Evolutionary conservation across 1,140 invertebrate genomes (phyloP), one percentile per base, ranked within the genome.

Genomic region (Drosophila takahashii): DNA sequence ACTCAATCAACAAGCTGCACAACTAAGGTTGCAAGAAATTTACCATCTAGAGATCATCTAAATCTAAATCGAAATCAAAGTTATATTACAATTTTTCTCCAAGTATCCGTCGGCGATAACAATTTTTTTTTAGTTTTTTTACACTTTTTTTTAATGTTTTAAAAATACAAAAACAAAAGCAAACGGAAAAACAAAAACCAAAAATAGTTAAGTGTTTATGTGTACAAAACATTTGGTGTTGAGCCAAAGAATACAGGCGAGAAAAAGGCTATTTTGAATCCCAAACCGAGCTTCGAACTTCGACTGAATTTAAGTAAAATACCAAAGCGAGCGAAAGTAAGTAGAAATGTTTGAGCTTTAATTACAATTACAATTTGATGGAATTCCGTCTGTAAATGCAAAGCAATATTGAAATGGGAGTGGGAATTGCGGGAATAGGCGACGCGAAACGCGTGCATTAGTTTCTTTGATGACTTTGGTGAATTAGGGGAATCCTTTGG

Each of bases 61-160:
- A 36, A 10, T 10, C 34, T 13, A n/a, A 1, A 3, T 36, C 11
- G 3, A 22, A 22, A 2, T 22, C 22, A 13, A 54, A 51, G 32
- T 53, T 53, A 15, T n/a, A 51, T 42, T 27, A 7, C 6, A n/a
- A 37, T 29, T 51, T 50, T 50, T 16, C 4, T 41, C 39, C 11
- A 29, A 76, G 74, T 32, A 61, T 59, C 79, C 79, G 79, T 81
- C 79, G 79, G 79, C 79, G 18, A 47, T 64, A 45, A 53, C 10
- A 10, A 29, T 47, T 59, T 77, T 81, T 78, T 81, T 59, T 66
- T 29, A 1, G 9, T 65, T 75, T 79, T 80, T 72, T 62, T 9
- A 47, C 53, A 52, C 11, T 58, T 58, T 61, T 79, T 79, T 69
- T 62, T 75, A 53, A 58, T 27, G 59, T 62, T 67, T 7, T 50